phyloP scores from a whole-genome alignment of 2,113 vertebrate genomes.

The Nannobrachium achirus region DNA sequence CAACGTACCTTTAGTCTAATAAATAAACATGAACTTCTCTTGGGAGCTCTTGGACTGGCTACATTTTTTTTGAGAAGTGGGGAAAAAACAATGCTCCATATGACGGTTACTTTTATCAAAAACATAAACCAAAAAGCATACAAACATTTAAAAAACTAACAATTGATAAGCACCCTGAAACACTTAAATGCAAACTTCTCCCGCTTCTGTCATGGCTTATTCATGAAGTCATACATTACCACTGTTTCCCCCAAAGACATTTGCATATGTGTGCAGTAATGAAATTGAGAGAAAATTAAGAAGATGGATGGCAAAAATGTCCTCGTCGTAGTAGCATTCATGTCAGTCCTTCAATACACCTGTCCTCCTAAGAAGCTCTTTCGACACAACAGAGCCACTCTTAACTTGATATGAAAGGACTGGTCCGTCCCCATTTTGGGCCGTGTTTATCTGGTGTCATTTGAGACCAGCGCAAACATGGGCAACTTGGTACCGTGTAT shows the following conservation, averaged over 20 bases:
- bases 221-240: slow-evolving; percentile 66
- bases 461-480: slow-evolving; percentile 29
- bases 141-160: slow-evolving; percentile 64
- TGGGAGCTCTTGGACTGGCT: slow-evolving; percentile 58
- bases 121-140: slow-evolving; percentile 60
- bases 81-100: slow-evolving; percentile 60
- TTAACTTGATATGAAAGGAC: slow-evolving; percentile 27
- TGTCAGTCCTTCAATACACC: slow-evolving; percentile 63
- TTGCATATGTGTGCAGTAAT: slow-evolving; percentile 72
- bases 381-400: slow-evolving; percentile 35
- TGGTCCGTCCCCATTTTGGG: slow-evolving; percentile 44
- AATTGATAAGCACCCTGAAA: slow-evolving; percentile 77
- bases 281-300: slow-evolving; percentile 57
- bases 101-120: slow-evolving; percentile 67
- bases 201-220: slow-evolving; percentile 61
- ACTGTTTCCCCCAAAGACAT: slow-evolving; percentile 64
- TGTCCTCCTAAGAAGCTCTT: slow-evolving; percentile 51
- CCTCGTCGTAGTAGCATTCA: slow-evolving; percentile 15
- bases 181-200: slow-evolving; percentile 70
- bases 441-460: slow-evolving; percentile 17
- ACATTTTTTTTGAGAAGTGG: slow-evolving; percentile 71
- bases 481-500: slow-evolving; percentile 10
- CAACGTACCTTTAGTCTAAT: slow-evolving; percentile 80
- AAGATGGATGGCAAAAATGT: slow-evolving; percentile 53
- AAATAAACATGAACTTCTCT: slow-evolving; percentile 79